Conservation (phyloP, 1,140 invertebrate species). For the Bactericera cockerelli region DNA sequence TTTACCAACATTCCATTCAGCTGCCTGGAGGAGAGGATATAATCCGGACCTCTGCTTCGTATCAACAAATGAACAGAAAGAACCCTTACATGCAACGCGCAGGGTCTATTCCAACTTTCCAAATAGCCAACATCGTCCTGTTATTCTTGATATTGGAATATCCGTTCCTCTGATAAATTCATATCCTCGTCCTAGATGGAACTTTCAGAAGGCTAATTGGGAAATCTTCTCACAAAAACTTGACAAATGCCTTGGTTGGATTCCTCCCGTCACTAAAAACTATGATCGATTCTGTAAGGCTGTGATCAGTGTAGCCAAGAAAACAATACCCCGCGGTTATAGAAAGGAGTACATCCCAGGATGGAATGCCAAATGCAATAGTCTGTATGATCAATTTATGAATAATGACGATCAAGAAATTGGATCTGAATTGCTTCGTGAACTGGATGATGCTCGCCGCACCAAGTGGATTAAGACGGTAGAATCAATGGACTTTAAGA, state of each 20-base stretch:
- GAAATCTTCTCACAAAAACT: background rate
- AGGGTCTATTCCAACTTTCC: constrained; percentile 11
- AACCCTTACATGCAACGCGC: background rate
- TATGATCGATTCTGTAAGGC: background rate
- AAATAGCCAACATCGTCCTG: constrained; percentile 12
- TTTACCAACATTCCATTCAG: constrained; percentile 11
- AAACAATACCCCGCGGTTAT: background rate
- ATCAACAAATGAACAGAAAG: background rate
- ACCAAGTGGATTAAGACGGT: no score
- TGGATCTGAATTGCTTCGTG: no score
- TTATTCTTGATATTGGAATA: constrained; percentile 7
- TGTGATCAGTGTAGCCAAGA: background rate
- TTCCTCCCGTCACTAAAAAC: background rate
- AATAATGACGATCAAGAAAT: no score
- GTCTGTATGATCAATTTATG: no score
- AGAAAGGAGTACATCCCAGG: background rate
- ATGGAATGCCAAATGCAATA: constrained; percentile 5
- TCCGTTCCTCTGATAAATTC: constrained; percentile 9
- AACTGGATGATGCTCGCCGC: no score
- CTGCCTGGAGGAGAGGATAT: constrained; percentile 10
- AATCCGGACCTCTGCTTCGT: constrained; percentile 12
- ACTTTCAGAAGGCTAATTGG: constrained; percentile 3
- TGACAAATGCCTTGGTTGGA: background rate
- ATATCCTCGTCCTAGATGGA: constrained; percentile 10
- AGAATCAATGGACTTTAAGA: no score